phyloP scores from a whole-genome alignment of 92 coral and sea anemone genomes.

The Actinernus sp. region DNA sequence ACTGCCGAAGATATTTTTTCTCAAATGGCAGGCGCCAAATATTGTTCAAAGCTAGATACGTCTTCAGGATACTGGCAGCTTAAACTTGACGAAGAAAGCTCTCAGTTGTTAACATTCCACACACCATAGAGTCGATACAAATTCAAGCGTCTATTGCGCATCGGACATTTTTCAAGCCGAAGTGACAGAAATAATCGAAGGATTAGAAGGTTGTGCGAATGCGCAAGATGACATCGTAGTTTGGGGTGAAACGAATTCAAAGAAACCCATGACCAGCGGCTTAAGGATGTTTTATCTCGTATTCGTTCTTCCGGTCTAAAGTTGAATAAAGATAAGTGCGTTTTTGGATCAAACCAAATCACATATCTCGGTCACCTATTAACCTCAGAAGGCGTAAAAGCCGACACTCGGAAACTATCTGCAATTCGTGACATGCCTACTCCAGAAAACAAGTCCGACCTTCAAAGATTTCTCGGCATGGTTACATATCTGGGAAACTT shows the following conservation, averaged over 20 bases:
- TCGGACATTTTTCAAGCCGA: conserved; percentile 34
- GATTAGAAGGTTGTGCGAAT: conserved; percentile 27
- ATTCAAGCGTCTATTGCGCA: too few species aligned
- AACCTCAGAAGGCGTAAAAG: conserved; percentile 25
- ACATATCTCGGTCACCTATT: conserved; percentile 36
- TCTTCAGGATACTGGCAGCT: too few species aligned
- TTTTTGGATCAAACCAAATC: conserved; percentile 18
- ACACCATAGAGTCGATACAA: too few species aligned
- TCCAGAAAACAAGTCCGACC: too few species aligned
- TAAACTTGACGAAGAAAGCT: too few species aligned
- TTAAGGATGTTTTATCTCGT: conserved; percentile 7
- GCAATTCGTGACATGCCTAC: conserved; percentile 22
- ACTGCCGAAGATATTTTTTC: too few species aligned
- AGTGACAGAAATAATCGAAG: conserved; percentile 18
- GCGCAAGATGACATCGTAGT: conserved; percentile 38
- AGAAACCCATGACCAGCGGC: conserved; percentile 30
- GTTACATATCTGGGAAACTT: too few species aligned
- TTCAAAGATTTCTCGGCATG: neutral
- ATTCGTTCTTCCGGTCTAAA: conserved; percentile 18
- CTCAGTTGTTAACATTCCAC: too few species aligned
- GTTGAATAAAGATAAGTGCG: conserved; percentile 24
- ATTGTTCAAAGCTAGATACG: too few species aligned
- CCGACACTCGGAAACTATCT: conserved; percentile 24
- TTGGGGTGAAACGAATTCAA: conserved; percentile 46
- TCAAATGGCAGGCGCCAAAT: too few species aligned